A percentile compares a stretch with the other conserved stretches of the same genome.
phyloP scores from a whole-genome alignment of 37 sponge, comb jelly and placozoan species.

The Geodia barretti region DNA sequence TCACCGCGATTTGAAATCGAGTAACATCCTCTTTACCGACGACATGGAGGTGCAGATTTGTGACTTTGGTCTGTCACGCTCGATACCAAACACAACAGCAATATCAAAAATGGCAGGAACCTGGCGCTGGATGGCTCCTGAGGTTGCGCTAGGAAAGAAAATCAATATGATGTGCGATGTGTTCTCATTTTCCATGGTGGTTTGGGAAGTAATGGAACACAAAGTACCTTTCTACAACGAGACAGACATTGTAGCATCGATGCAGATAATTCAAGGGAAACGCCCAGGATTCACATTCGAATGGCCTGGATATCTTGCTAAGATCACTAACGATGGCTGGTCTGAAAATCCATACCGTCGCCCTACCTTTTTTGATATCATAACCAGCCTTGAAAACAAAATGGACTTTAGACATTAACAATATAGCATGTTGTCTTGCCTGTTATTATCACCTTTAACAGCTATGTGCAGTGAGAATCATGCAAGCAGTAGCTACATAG shows the following conservation, averaged over 20 bases:
- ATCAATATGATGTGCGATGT: not conserved
- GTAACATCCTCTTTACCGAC: not conserved
- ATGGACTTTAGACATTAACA: not conserved
- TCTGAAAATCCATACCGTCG: not conserved
- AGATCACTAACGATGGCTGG: not conserved
- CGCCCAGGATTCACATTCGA: not conserved
- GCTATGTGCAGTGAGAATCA: no score
- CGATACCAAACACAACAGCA: not conserved
- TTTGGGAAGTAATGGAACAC: not conserved
- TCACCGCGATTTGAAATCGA: not conserved
- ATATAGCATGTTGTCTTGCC: no score
- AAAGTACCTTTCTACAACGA: not conserved
- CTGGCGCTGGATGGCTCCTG: not conserved
- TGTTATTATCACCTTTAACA: no score
- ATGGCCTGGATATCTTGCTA: not conserved
- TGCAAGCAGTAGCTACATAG: no score
- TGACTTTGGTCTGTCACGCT: not conserved
- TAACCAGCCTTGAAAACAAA: not conserved
- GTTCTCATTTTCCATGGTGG: not conserved
- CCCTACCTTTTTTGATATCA: not conserved
- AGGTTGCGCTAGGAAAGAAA: not conserved
- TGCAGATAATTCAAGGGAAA: not conserved
- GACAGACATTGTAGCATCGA: not conserved
- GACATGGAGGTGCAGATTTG: not conserved
- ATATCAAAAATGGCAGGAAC: not conserved